Conservation (phyloP, 2,797 vertebrate species). For the Pseudocheirus occidentalis region DNA sequence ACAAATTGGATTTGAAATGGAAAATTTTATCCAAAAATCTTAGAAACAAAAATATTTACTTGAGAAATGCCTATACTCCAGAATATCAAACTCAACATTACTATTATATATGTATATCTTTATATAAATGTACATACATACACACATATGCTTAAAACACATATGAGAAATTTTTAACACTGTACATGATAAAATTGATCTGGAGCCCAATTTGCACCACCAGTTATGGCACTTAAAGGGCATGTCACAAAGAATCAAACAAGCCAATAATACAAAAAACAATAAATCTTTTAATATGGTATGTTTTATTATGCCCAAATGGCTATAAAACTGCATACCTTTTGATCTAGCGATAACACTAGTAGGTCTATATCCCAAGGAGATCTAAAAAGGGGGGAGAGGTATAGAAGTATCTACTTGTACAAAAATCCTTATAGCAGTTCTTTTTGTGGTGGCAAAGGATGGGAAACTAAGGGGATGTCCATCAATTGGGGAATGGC, state of each 20-base stretch:
- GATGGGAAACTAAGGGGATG: background rate
- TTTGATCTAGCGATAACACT: too few relatives aligned
- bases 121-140: too few relatives aligned
- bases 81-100: background rate
- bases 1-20: background rate
- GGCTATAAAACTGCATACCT: too few relatives aligned
- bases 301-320: background rate
- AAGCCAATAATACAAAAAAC: background rate
- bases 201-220: background rate
- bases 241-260: background rate
- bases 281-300: background rate
- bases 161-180: background rate
- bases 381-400: too few relatives aligned
- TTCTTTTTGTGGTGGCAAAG: background rate
- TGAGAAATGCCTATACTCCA: background rate
- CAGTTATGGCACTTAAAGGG: background rate
- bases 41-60: background rate
- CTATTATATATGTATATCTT: background rate
- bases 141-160: too few relatives aligned
- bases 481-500: background rate
- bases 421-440: background rate
- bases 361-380: too few relatives aligned
- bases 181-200: background rate
- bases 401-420: background rate
- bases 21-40: background rate